phyloP scores from a whole-genome alignment of 2,797 vertebrate species.

The Cottoperca gobio region DNA sequence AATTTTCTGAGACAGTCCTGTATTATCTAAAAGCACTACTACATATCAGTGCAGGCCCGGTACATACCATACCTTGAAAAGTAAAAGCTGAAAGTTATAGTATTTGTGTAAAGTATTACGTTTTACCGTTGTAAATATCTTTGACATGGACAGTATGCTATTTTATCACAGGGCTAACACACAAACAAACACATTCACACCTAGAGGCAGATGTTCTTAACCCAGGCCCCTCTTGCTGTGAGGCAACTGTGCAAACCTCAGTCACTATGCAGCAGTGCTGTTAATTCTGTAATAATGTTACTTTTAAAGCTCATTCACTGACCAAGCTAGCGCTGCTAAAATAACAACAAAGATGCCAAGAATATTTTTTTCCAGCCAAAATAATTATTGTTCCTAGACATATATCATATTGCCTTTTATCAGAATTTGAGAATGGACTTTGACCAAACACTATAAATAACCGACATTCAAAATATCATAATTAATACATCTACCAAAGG shows the following conservation, averaged over 20 bases:
- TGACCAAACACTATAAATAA: conserved; percentile 27
- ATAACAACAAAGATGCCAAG: conserved; percentile 24
- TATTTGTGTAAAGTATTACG: neutral
- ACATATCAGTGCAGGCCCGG: no score
- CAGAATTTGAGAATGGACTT: conserved; percentile 14
- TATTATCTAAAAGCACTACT: no score
- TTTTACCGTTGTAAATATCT: neutral
- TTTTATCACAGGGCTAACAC: conserved; percentile 1
- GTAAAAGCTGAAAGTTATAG: neutral
- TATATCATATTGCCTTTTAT: conserved; percentile 13
- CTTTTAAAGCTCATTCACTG: conserved; percentile 12
- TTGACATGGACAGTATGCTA: neutral
- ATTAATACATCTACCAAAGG: conserved; percentile 25
- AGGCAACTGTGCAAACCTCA: neutral
- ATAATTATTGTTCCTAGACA: conserved; percentile 32
- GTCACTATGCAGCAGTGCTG: neutral
- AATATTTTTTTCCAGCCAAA: conserved; percentile 17
- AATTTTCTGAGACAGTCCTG: no score
- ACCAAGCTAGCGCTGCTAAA: conserved; percentile 19
- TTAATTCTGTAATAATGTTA: conserved; percentile 10
- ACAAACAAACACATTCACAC: conserved; percentile 9
- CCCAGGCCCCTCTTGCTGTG: neutral
- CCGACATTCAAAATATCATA: conserved; percentile 13
- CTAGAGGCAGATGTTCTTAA: conserved; percentile 1
- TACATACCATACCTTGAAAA: neutral